Conservation (phyloP, 2,113 vertebrate species). For the Dasyprocta punctata region DNA sequence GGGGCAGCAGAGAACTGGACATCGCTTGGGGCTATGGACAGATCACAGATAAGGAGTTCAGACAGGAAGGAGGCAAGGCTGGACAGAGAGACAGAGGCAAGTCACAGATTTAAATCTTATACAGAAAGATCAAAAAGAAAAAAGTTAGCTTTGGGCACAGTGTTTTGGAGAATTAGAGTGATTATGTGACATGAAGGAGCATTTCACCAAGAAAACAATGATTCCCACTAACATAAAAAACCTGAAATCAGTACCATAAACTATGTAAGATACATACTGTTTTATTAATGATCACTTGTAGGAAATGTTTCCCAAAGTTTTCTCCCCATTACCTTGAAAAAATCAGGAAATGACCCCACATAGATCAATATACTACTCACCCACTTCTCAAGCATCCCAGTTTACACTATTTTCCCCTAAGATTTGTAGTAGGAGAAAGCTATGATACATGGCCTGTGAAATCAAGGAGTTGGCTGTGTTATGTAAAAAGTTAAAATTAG, state of each 20-base stretch:
- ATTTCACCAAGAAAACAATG: not conserved
- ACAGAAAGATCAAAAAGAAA: not conserved
- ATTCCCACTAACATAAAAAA: not conserved
- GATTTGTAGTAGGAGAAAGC: not conserved
- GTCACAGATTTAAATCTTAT: not conserved
- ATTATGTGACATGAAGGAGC: not conserved
- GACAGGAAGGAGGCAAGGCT: not conserved
- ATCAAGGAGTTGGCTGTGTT: not conserved
- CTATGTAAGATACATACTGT: not conserved
- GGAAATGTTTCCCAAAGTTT: not conserved
- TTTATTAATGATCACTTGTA: not conserved
- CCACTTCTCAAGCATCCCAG: not conserved
- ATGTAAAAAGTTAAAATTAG: not conserved
- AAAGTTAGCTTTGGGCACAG: not conserved
- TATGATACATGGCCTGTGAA: not conserved
- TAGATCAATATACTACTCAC: not conserved
- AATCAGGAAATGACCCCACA: not conserved
- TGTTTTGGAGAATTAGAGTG: not conserved
- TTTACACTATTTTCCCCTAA: not conserved
- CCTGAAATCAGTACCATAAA: not conserved
- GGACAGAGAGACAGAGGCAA: not conserved
- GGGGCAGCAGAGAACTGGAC: not conserved
- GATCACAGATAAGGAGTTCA: not conserved
- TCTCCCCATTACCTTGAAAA: constrained; percentile 19
- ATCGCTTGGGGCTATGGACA: not conserved